Evolutionary conservation across 2,113 vertebrate species (phyloP).

Genomic region (Nycticryphes semicollaris): DNA sequence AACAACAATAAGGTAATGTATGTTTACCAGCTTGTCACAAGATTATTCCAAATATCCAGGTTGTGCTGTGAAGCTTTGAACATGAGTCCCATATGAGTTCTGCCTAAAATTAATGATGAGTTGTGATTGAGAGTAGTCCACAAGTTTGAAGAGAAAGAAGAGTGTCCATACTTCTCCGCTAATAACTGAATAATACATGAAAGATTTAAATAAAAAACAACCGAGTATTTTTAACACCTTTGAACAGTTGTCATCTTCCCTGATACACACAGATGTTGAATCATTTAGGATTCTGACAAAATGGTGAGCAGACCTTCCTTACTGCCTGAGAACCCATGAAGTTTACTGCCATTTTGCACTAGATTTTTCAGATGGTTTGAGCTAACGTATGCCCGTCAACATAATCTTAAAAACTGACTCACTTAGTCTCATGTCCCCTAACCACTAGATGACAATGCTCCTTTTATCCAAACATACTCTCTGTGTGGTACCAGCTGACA

Average conservation of each 20-base stretch:
- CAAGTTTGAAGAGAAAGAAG: neutral
- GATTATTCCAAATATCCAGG: neutral
- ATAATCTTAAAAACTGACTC: neutral
- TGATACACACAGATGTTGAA: neutral
- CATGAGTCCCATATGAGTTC: rapidly evolving
- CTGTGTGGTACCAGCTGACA: neutral
- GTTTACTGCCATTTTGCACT: neutral
- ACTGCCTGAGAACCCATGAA: neutral
- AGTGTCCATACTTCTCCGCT: neutral
- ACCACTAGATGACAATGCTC: neutral
- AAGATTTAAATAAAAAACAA: neutral
- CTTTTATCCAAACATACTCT: neutral
- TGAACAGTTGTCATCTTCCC: neutral
- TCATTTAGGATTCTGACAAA: neutral
- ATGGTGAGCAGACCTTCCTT: neutral
- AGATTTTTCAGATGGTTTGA: neutral
- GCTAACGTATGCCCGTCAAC: neutral
- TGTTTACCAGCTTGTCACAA: neutral
- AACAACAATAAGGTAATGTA: neutral
- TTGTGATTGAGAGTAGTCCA: neutral
- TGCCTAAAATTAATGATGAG: neutral
- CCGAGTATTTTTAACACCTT: neutral
- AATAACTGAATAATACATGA: neutral
- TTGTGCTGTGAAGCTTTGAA: neutral
- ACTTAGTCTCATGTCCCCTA: neutral